Conservation (phyloP, 2,113 vertebrate species). For the Numida meleagris region DNA sequence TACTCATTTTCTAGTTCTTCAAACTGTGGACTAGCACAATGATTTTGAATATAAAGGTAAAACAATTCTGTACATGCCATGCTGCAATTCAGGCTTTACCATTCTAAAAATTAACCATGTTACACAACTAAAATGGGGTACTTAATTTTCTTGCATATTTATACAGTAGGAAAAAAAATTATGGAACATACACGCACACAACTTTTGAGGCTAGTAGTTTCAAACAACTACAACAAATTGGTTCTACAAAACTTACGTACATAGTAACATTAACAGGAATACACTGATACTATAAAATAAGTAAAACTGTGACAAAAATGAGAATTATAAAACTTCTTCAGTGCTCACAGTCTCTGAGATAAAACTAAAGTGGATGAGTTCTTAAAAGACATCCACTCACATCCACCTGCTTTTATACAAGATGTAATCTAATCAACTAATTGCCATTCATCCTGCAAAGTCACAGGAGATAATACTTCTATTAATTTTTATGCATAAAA, state of each 20-base stretch:
- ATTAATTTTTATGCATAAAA: not conserved
- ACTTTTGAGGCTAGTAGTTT: not conserved
- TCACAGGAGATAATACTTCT: not conserved
- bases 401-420: not conserved
- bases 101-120: not conserved
- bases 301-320: not conserved
- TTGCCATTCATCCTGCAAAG: not conserved
- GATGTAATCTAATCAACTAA: not conserved
- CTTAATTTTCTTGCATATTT: not conserved
- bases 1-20: not conserved
- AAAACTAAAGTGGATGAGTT: not conserved
- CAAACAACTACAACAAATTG: not conserved
- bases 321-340: not conserved
- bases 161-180: not conserved
- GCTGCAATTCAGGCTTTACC: not conserved
- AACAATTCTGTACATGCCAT: not conserved
- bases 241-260: not conserved
- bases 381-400: not conserved
- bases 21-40: not conserved
- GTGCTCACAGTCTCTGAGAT: not conserved
- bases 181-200: not conserved
- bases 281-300: not conserved
- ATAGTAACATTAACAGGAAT: not conserved
- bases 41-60: not conserved
- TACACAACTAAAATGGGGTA: not conserved